Evolutionary conservation across 2,113 vertebrate genomes (phyloP), one percentile per base, ranked within the genome.

Genomic region (Trematomus loennbergii): DNA sequence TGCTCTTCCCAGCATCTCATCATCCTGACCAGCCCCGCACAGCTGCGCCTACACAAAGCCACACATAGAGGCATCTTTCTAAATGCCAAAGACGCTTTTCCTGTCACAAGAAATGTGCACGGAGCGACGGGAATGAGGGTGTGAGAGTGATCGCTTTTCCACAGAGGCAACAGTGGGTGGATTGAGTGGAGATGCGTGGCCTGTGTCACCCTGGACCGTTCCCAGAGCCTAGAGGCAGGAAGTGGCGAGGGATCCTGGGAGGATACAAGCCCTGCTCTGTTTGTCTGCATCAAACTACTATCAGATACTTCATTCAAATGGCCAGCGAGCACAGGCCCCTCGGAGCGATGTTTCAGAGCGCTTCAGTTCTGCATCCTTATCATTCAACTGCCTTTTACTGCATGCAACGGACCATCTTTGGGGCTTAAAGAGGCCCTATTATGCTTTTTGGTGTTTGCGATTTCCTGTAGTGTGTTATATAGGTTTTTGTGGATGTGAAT

Each of bases 251-350:
- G 91, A 92, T 89, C 90, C 88, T 60, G 82, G 78, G 84, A 69
- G 84, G 87, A 90, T 40, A 95, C 93, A 94, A 93, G 85, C 80
- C 72, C 81, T 85, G 76, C 85, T 94, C 93, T 96, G 94, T 95
- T 88, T 75, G 75, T 82, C 86, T 75, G 65, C 60, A 87, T 88
- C 88, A 89, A 91, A 83, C 89, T 82, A 81, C 84, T 75, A 88
- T 93, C 87, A 91, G 85, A 90, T 84, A 82, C 88, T 91, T 84
- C 84, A 94, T 95, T 94, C 89, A 94, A 87, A 93, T 81, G 60
- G 58, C 53, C 68, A 25, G 80, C 70, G 11, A 79, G 77, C 72
- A 65, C 69, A 86, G 83, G 49, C 65, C 62, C 20, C 78, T 58
- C 12, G 57, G 52, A 66, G 68, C 73, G 74, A 84, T 80, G 63